These are phyloP conservation scores for Agrochola lychnidis DNA, from an alignment of 2,888 invertebrate species.

Conservation along the genomic window DNA sequence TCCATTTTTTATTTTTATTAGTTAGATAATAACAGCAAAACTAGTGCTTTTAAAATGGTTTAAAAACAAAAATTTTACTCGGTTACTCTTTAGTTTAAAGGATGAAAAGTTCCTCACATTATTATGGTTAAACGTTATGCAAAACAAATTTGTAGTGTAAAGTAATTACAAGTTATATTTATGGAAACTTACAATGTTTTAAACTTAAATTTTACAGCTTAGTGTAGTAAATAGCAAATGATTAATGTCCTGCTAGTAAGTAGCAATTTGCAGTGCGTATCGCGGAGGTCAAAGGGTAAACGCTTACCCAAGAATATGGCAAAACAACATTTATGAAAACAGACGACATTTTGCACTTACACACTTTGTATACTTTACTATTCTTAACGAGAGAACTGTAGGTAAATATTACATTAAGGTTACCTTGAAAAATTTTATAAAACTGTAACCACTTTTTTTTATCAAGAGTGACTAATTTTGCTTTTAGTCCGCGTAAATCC, in stretches of 20 bases:
- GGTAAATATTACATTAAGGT: too few species aligned
- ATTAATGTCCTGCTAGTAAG: constrained; percentile 24
- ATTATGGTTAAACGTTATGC: not conserved
- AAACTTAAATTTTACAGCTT: not conserved
- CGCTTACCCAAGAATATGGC: constrained; percentile 42
- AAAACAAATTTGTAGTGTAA: not conserved
- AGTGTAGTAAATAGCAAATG: constrained; percentile 12
- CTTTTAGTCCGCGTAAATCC: not conserved
- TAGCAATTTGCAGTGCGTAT: constrained; percentile 46
- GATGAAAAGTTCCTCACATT: not conserved
- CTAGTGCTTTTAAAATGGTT: not conserved
- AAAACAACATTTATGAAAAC: constrained; percentile 35
- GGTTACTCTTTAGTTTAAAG: not conserved
- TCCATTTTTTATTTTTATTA: too few species aligned
- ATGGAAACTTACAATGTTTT: not conserved
- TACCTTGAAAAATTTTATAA: not conserved
- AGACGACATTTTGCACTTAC: constrained; percentile 22
- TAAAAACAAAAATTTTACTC: not conserved
- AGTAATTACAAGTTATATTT: not conserved
- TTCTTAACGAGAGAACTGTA: not conserved
- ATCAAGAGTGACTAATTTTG: not conserved
- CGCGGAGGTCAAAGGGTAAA: constrained; percentile 27
- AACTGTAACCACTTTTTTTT: too few species aligned
- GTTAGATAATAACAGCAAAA: not conserved
- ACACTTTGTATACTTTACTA: not conserved